Evolutionary conservation across 2,113 vertebrate species (phyloP), one percentile per base, ranked within the genome.

Genomic region (Cyanocitta stelleri): DNA sequence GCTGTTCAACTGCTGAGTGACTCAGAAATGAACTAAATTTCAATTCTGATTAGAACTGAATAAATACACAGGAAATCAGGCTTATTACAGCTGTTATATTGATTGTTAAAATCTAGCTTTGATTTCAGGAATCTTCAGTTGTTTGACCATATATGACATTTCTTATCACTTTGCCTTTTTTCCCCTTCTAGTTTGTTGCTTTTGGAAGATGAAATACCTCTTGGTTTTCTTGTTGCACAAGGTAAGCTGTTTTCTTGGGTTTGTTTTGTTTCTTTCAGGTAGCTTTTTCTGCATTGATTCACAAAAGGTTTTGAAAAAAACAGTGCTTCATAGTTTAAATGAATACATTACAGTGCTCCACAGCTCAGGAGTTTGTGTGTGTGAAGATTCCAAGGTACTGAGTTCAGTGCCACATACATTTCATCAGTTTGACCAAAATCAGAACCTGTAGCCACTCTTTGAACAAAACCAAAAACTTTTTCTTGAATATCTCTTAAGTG

Each of bases 1-100:
- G 90, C 58, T 97, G 98, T 98, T 98, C 98, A 98, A 97, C 98
- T 98, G 98, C 98, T 98, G 97, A 90, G 90, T 98, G 98, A 98
- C 96, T 95, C 85, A 98, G 89, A 97, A 95, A 96, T 98, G 96
- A 98, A 97, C 96, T 97, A 91, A 98, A 96, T 86, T 95, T 35
- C 75, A 90, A 95, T 96, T 98, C 98, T 98, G 98, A 98, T 75
- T n/a, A 84, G 96, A 98, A 97, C 94, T 97, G 96, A 54, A 75
- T 78, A 89, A 91, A 27, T 37, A 49, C 9, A 69, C 3, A 4
- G 52, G 7, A 86, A 88, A 63, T 21, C 11, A 32, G 21, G 9
- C 41, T 86, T 73, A 16, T 3, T 46, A 39, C 17, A 81, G 5
- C 26, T 69, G 24, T 37, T 76, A n/a, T 17, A 51, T 3, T 58